Conservation (phyloP, 2,888 invertebrate species). For the Steinernema carpocapsae region DNA sequence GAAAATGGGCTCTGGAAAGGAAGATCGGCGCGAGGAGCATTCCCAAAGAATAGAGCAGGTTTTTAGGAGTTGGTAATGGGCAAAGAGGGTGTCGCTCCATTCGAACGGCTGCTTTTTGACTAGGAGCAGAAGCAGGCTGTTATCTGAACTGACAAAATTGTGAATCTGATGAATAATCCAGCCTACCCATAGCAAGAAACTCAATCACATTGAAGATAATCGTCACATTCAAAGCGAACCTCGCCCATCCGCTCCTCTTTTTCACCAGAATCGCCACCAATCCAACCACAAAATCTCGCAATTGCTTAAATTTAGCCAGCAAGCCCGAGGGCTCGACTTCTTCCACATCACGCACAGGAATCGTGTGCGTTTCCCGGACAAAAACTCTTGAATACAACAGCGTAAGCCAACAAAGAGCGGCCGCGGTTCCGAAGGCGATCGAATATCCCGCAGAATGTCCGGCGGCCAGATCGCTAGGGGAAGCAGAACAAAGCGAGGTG, state of each 20-base stretch:
- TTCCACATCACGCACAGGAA: not conserved
- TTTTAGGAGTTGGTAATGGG: slow-evolving; percentile 18
- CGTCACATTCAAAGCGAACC: slow-evolving; percentile 2
- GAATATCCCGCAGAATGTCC: not conserved
- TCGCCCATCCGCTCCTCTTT: not conserved
- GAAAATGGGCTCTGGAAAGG: not conserved
- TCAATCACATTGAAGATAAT: slow-evolving; percentile 13
- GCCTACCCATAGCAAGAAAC: slow-evolving; percentile 4
- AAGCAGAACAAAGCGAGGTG: not conserved
- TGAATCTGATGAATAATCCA: too few species aligned
- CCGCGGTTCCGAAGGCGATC: not conserved
- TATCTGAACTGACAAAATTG: not conserved
- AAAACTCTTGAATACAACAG: not conserved
- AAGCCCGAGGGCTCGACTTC: not conserved
- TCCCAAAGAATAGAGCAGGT: not conserved
- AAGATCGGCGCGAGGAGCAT: slow-evolving; percentile 19
- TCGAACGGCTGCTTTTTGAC: not conserved
- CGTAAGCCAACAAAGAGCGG: not conserved
- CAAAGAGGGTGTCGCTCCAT: not conserved
- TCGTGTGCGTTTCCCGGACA: not conserved
- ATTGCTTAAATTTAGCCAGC: not conserved
- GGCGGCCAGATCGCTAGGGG: not conserved
- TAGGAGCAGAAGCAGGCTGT: not conserved
- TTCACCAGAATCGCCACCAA: slow-evolving; percentile 1
- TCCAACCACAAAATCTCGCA: not conserved